phyloP scores from a whole-genome alignment of 2,797 vertebrate species.

The Anguilla marmorata region DNA sequence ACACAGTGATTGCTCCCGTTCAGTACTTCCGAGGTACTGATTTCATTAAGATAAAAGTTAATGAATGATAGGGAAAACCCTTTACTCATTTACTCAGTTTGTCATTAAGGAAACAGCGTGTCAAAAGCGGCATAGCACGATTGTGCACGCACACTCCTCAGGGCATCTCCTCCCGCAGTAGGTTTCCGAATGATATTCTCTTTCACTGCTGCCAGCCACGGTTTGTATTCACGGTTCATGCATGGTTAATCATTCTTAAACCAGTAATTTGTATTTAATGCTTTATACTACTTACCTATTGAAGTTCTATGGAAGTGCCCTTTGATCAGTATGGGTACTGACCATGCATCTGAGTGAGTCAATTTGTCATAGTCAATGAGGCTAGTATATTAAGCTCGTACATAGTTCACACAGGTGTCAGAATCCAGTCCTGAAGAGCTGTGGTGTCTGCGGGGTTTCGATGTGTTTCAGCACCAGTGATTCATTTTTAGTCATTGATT shows the following conservation, averaged over 20 bases:
- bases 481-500: no score
- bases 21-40: background rate
- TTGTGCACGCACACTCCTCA: background rate
- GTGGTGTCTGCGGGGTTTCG: no score
- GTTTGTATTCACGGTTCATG: background rate
- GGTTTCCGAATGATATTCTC: background rate
- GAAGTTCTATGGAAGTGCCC: background rate
- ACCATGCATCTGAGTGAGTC: background rate
- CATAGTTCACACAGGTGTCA: no score
- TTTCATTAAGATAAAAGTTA: conserved; percentile 6
- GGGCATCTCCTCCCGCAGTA: background rate
- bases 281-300: background rate
- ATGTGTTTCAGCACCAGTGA: no score
- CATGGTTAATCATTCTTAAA: background rate
- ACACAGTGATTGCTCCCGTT: background rate
- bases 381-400: no score
- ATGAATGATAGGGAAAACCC: background rate
- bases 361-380: background rate
- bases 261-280: background rate
- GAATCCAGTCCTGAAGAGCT: no score
- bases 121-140: background rate
- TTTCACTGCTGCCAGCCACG: background rate
- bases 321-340: background rate
- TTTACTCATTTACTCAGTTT: background rate
- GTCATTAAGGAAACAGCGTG: background rate